phyloP scores from a whole-genome alignment of 2,888 invertebrate genomes.

The Drosophila infuscata region DNA sequence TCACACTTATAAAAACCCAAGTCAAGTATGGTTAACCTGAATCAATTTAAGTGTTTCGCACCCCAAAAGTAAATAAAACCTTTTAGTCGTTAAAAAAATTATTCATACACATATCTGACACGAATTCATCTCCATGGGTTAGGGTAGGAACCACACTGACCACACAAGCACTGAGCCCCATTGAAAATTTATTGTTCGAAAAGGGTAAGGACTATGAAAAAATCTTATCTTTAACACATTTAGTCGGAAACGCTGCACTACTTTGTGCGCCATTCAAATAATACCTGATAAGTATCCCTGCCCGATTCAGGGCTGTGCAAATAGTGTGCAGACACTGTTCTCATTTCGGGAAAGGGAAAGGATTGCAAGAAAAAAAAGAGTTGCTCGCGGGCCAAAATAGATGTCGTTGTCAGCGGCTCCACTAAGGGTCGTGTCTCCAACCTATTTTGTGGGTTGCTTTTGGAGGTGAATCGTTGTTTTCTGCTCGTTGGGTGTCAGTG shows the following conservation, averaged over 20 bases:
- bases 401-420: conserved; percentile 61
- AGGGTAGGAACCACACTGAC: neutral
- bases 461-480: conserved; percentile 6
- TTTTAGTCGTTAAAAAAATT: neutral
- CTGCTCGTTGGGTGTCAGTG: conserved; percentile 27
- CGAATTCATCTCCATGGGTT: neutral
- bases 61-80: neutral
- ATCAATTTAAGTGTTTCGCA: neutral
- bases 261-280: conserved; percentile 5
- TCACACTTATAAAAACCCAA: neutral
- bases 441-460: conserved; percentile 12
- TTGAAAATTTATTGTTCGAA: conserved; percentile 3
- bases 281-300: conserved; percentile 16
- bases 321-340: neutral
- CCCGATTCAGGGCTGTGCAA: neutral
- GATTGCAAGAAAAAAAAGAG: conserved; percentile 40
- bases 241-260: conserved; percentile 20
- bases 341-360: neutral
- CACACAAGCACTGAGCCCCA: neutral
- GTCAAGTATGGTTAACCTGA: neutral
- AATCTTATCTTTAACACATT: conserved; percentile 29
- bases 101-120: neutral
- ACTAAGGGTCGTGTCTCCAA: conserved; percentile 26
- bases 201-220: neutral
- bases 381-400: conserved; percentile 59